phyloP scores from a whole-genome alignment of 30 jellyfish, hydroid and myxozoan genomes.

The Turritopsis dohrnii region DNA sequence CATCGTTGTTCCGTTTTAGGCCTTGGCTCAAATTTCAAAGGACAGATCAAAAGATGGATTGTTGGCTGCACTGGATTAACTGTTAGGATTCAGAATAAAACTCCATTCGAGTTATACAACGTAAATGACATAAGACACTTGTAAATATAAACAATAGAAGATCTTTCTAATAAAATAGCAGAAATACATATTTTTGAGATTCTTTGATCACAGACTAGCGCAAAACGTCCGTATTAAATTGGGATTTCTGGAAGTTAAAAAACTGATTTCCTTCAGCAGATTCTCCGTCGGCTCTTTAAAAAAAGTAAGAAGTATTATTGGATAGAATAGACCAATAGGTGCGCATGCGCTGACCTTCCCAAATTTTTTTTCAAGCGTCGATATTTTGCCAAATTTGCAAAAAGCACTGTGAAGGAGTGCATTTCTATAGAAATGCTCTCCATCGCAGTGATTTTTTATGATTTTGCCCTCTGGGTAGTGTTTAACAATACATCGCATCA shows the following conservation, averaged over 20 bases:
- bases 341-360: background rate
- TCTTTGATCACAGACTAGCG: background rate
- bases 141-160: background rate
- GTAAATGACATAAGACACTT: background rate
- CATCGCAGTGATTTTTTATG: too few species aligned
- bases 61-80: constrained; percentile 71
- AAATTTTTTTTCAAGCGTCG: background rate
- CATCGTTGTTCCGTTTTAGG: constrained; percentile 19
- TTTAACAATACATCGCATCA: too few species aligned
- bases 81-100: too few species aligned
- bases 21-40: constrained; percentile 78
- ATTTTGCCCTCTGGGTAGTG: too few species aligned
- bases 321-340: background rate
- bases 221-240: background rate
- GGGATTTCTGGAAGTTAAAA: background rate
- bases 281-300: constrained; percentile 5
- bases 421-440: too few species aligned
- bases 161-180: background rate
- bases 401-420: too few species aligned
- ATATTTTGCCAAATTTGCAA: too few species aligned
- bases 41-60: constrained; percentile 67
- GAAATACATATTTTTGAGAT: background rate
- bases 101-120: too few species aligned
- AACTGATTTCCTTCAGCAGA: background rate
- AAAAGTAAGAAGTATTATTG: background rate